Percentiles rank a stretch among this genome's conserved stretches.
Evolutionary conservation across 1,140 invertebrate genomes (phyloP).

Genomic region (Penaeus vannamei): DNA sequence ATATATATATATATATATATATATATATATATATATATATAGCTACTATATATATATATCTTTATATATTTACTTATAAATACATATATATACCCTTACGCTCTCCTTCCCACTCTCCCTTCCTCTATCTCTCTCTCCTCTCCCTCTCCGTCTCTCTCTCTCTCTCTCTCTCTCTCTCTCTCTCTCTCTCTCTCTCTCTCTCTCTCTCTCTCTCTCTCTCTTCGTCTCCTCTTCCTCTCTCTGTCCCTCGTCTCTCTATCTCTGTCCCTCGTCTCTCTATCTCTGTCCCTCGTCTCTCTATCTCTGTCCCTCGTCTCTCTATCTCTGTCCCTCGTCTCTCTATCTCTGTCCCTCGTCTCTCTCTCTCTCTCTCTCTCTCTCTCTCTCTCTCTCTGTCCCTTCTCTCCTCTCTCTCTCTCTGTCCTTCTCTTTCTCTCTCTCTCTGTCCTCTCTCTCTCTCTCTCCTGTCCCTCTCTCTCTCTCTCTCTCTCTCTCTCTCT

Average conservation of each 20-base stretch:
- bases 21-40: too few species aligned
- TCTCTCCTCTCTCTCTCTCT: not conserved
- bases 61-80: too few species aligned
- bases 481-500: not conserved
- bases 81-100: not conserved
- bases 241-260: not conserved
- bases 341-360: slow-evolving; percentile 8
- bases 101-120: not conserved
- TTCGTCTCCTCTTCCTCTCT: not conserved
- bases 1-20: too few species aligned
- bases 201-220: slow-evolving; percentile 2
- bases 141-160: not conserved
- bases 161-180: not conserved
- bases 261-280: not conserved
- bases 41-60: too few species aligned
- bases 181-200: slow-evolving; percentile 11
- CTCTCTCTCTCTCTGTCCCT: slow-evolving; percentile 18
- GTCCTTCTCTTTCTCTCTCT: not conserved
- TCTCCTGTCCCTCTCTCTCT: not conserved
- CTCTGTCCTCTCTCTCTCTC: not conserved
- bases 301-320: too few species aligned
- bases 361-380: not conserved
- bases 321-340: not conserved
- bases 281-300: not conserved
- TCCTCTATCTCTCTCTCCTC: not conserved